phyloP scores from a whole-genome alignment of 1,140 invertebrate species.

The Habropoda laboriosa region DNA sequence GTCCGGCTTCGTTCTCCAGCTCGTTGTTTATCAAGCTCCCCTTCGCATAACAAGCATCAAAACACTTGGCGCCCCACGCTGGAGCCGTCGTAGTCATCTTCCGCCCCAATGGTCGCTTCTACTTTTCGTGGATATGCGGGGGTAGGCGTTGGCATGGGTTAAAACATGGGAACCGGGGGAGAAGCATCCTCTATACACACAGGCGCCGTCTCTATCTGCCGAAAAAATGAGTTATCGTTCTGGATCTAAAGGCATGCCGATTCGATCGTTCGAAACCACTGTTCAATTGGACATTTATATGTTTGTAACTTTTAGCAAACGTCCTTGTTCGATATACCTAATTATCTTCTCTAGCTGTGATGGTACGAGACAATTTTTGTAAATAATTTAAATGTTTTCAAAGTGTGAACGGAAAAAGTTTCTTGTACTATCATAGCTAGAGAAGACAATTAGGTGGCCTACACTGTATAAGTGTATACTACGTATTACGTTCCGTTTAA shows the following conservation, averaged over 20 bases:
- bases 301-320: background rate
- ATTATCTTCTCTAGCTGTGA: no score
- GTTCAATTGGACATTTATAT: background rate
- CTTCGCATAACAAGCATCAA: slow-evolving; percentile 75
- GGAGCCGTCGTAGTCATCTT: slow-evolving; percentile 68
- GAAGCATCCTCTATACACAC: slow-evolving; percentile 40
- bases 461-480: no score
- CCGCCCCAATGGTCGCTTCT: slow-evolving; percentile 52
- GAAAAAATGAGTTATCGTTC: slow-evolving; percentile 61
- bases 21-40: slow-evolving; percentile 74
- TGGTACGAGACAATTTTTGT: no score
- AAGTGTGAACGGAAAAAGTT: no score
- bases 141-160: slow-evolving; percentile 64
- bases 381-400: no score
- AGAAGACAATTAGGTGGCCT: no score
- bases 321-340: background rate
- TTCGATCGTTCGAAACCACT: slow-evolving; percentile 46
- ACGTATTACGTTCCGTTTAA: no score
- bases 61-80: slow-evolving; percentile 75
- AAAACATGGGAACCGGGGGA: slow-evolving; percentile 50
- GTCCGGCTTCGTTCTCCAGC: slow-evolving; percentile 62
- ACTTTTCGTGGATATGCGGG: slow-evolving; percentile 58
- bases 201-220: slow-evolving; percentile 58
- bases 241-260: slow-evolving; percentile 30
- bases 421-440: no score